Base-by-base conservation (phyloP, 2,888 invertebrate genomes). In the Carabus problematicus region DNA sequence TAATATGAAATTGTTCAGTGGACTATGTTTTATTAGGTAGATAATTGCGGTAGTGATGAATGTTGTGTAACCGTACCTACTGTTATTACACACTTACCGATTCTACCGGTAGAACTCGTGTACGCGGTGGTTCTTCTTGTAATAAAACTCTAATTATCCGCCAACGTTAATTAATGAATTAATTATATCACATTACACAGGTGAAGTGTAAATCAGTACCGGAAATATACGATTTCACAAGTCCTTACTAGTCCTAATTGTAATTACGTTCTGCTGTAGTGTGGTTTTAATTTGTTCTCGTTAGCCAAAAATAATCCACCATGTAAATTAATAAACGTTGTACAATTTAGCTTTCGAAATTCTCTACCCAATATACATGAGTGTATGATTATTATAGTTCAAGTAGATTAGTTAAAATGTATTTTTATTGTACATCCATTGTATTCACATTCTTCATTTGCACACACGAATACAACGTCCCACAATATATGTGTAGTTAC, bases 181-280 rank as follows among this genome's bases (percentile, higher is more conserved):
- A 66, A 66, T 66, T 66, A 66, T 49, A 66, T 66, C 56, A 58
- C 66, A 59, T 59, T 49, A 58, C 66, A 66, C 66, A 66, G 58
- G 45, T 66, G 66, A 66, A 66, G 58, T 59, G 66, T 66, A 58
- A 58, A 66, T 56, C 29, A 66, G 59, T 66, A 49, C 56, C 39
- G 56, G 40, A 52, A 49, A 41, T 52, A 52, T 12, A 41, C 4
- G 58, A n/a, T 49, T 49, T 58, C 8, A 8, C 12, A 52, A 52
- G 52, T 52, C 16, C 64, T 64, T 62, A 54, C 63, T 39, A 14
- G 18, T 41, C 39, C 66, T 66, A 66, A 66, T 66, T 66, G 66
- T 47, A 66, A 66, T 66, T 66, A 56, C 49, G 58, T 16, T 49
- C 52, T 18, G 19, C 18, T 2, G 19, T 18, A 16, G 3, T 7